Evolutionary conservation across 2,113 vertebrate genomes (phyloP).

Genomic region (Saguinus midas): DNA sequence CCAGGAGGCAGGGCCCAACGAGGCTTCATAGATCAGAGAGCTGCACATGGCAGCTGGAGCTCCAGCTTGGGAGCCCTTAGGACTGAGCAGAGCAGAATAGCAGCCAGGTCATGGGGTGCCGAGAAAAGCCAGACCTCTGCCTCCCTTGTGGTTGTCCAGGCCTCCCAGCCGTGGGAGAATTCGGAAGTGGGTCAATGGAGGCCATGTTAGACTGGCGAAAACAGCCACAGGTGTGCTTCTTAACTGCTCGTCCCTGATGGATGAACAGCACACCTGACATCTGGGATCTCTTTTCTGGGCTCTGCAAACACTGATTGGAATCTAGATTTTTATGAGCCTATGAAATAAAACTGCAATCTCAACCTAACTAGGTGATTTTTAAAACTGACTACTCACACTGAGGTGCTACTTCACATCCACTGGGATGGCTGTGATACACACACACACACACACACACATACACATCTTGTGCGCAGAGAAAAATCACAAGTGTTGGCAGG

Average conservation of each 20-base stretch:
- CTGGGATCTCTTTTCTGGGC: background rate
- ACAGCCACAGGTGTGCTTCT: background rate
- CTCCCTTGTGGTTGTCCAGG: background rate
- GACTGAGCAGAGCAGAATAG: background rate
- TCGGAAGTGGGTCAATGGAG: constrained; percentile 68
- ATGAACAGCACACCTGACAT: background rate
- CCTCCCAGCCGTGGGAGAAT: constrained; percentile 35
- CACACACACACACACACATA: background rate
- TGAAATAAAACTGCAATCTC: background rate
- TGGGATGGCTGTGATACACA: background rate
- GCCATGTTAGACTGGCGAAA: accelerated
- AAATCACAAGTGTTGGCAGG: background rate
- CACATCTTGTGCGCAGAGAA: background rate
- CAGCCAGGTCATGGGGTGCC: background rate
- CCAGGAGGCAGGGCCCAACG: background rate
- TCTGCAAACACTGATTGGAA: background rate
- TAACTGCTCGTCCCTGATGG: background rate
- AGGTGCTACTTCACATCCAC: background rate
- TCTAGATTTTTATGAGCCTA: background rate
- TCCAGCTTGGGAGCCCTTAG: too few relatives aligned
- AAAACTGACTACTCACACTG: background rate
- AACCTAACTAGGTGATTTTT: background rate
- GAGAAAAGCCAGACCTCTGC: background rate
- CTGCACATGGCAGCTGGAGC: accelerated
- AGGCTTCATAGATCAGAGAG: background rate